Conservation (phyloP, 1,140 invertebrate species). For the Drosophila neocordata region DNA sequence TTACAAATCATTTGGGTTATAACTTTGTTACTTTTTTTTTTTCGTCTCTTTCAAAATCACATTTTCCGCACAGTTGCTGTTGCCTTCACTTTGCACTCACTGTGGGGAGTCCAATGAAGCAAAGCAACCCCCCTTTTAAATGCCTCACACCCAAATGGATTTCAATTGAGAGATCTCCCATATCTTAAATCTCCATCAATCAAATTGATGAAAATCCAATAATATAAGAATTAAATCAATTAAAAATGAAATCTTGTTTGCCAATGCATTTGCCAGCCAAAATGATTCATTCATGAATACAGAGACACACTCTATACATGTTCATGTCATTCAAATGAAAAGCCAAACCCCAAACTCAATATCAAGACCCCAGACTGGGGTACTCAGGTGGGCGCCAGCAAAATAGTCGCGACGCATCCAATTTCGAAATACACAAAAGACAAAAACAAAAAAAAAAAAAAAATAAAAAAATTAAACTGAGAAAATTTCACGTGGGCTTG, state of each 20-base stretch:
- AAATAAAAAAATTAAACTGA: background rate
- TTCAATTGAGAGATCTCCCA: conserved; percentile 35
- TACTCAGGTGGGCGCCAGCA: conserved; percentile 57
- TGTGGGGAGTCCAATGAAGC: conserved; percentile 30
- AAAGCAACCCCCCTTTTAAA: conserved; percentile 18
- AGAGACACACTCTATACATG: background rate
- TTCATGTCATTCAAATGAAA: conserved; percentile 31
- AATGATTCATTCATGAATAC: conserved; percentile 44
- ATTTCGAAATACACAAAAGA: conserved; percentile 55
- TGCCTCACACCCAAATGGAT: conserved; percentile 8
- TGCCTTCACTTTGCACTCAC: conserved; percentile 45
- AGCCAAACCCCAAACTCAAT: conserved; percentile 32
- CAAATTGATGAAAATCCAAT: conserved; percentile 62
- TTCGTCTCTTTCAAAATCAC: background rate
- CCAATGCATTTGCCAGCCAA: conserved; percentile 29
- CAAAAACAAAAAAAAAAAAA: background rate
- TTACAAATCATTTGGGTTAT: background rate
- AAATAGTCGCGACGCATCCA: conserved; percentile 61
- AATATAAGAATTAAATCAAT: conserved; percentile 70
- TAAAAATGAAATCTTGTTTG: conserved; percentile 42
- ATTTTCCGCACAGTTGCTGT: background rate
- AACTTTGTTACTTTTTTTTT: no score
- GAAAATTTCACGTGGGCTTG: conserved; percentile 48
- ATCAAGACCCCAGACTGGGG: background rate
- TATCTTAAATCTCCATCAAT: conserved; percentile 29